Evolutionary conservation across 2,888 invertebrate genomes (phyloP), one percentile per base, ranked within the genome.

Genomic region (Hydropsyche betteni): DNA sequence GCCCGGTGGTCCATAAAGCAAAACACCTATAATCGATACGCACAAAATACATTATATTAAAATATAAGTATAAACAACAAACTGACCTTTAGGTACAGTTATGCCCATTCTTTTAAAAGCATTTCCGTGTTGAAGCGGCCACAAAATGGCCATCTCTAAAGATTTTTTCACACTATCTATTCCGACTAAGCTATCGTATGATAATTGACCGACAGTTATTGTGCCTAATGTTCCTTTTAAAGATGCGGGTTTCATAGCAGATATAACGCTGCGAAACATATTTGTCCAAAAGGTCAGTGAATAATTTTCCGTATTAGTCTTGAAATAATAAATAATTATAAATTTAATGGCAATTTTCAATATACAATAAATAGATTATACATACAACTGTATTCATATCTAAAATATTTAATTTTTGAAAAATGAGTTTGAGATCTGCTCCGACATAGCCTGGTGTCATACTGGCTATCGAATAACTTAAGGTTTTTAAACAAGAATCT

Each of bases 1-100:
- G 0, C 91, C 91, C 0, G 91, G 91, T 5, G 91, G 91, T 0
- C 91, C 91, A 82, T 90, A 90, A 7, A 91, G 83, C 61, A 91
- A 82, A 50, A 91, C 84, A 36, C 91, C 89, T 86, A 24, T 24
- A 24, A 33, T 24, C 69, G 51, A 68, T 24, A 75, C 1, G 75
- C 50, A 69, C 50, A 61, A 74, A 68, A 44, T 14, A 55, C 36
- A 50, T 55, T 16, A 44, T 2, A 44, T 44, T 10, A 8, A 44
- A 24, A 1, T 14, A 69, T 53, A 53, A 36, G 2, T 33, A 58
- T 52, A 71, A 69, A 55, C 14, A 64, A 64, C 16, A 24, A 74
- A 55, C 16, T 77, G 78, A 85, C 87, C 89, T 81, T 87, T 87
- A 0, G 91, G 89, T 74, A 88, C 84, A 38, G 85, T 85, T 52